These are phyloP conservation scores for Drosophila nigrodunni DNA, from an alignment of 1,140 invertebrate species.

Conservation along the genomic window DNA sequence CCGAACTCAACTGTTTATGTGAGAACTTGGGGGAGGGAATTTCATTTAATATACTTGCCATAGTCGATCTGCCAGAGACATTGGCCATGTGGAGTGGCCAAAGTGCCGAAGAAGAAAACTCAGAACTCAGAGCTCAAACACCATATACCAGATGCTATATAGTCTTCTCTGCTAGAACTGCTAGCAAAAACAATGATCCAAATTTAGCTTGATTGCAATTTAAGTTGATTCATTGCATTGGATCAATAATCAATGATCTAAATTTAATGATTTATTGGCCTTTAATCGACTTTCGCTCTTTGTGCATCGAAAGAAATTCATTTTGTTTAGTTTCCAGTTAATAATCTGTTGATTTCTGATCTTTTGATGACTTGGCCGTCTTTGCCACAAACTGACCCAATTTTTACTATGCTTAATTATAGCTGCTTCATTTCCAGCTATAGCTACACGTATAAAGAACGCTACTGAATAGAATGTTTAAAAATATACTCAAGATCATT, in stretches of 20 bases:
- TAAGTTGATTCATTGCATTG: slow-evolving; percentile 1
- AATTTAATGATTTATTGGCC: neutral
- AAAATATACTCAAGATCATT: slow-evolving; percentile 12
- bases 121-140: neutral
- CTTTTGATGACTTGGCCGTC: no score
- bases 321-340: no score
- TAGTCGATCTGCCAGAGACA: slow-evolving; percentile 54
- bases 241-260: neutral
- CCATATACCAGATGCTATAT: neutral
- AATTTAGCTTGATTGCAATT: neutral
- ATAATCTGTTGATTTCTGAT: no score
- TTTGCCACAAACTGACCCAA: slow-evolving; percentile 1
- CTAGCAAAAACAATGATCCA: neutral
- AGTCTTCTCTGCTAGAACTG: neutral
- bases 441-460: neutral
- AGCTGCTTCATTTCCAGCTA: neutral
- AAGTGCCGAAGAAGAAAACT: neutral
- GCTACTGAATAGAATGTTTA: slow-evolving; percentile 5
- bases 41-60: slow-evolving; percentile 63
- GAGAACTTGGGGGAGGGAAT: neutral
- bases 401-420: neutral
- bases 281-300: neutral
- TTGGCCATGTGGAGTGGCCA: slow-evolving; percentile 51
- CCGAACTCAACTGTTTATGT: slow-evolving; percentile 25
- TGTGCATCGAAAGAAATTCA: no score